A percentile compares a stretch with the other conserved stretches of the same genome.
phyloP scores from a whole-genome alignment of 2,113 vertebrate genomes.

The Xyrauchen texanus region DNA sequence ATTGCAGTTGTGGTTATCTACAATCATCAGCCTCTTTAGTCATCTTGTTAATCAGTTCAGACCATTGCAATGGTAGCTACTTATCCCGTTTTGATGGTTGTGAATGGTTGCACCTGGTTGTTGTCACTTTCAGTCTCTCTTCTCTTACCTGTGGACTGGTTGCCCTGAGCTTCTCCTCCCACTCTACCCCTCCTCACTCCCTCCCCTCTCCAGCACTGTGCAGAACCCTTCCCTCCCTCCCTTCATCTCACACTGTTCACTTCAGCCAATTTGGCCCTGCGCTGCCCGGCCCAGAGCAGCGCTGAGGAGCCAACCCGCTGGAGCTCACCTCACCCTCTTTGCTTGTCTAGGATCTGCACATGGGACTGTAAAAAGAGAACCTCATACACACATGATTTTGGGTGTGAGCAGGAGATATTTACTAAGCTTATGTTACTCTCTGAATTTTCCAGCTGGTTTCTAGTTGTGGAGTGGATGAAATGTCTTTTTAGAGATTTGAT shows the following conservation, averaged over 20 bases:
- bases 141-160: constrained; percentile 77
- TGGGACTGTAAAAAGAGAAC: constrained; percentile 71
- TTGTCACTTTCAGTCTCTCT: constrained; percentile 79
- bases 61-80: neutral
- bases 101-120: constrained; percentile 90
- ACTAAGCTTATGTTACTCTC: constrained; percentile 71
- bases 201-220: constrained; percentile 65
- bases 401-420: constrained; percentile 74
- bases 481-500: neutral
- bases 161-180: constrained; percentile 84
- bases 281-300: constrained; percentile 60
- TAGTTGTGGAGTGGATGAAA: constrained; percentile 8
- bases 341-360: constrained; percentile 76
- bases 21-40: neutral
- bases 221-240: constrained; percentile 40
- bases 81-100: constrained; percentile 60
- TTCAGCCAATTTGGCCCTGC: constrained; percentile 57
- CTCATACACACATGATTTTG: constrained; percentile 67
- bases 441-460: neutral
- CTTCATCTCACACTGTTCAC: constrained; percentile 64
- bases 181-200: constrained; percentile 59
- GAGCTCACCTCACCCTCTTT: constrained; percentile 70
- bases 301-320: constrained; percentile 63
- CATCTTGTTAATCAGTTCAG: neutral
- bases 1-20: neutral